Percentiles rank a stretch among this genome's conserved stretches.
phyloP scores from a whole-genome alignment of 2,888 invertebrate species.

The Meteorus cinctellus region DNA sequence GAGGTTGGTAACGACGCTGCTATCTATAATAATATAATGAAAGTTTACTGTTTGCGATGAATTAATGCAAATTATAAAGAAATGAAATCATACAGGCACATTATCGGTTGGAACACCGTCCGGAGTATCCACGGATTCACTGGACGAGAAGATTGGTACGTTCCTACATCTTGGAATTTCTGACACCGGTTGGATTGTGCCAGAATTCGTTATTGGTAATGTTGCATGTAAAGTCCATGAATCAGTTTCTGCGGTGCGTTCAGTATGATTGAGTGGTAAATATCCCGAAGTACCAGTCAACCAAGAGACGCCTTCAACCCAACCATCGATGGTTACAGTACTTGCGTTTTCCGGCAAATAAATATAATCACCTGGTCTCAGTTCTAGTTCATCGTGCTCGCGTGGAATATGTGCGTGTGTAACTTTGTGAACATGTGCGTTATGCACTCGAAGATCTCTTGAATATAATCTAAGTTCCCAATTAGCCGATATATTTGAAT shows the following conservation, averaged over 20 bases:
- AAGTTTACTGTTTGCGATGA: constrained; percentile 30
- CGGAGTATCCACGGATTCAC: constrained; percentile 61
- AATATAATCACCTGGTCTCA: constrained; percentile 90
- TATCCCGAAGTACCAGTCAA: constrained; percentile 86
- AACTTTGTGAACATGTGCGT: constrained; percentile 82
- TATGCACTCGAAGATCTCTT: constrained; percentile 84
- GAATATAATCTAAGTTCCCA: constrained; percentile 94
- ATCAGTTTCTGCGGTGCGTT: constrained; percentile 90
- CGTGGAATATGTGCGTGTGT: constrained; percentile 84
- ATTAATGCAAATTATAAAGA: constrained; percentile 10
- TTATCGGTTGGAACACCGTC: constrained; percentile 62
- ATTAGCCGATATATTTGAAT: constrained; percentile 75
- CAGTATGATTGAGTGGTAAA: constrained; percentile 87
- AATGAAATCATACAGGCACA: constrained; percentile 60
- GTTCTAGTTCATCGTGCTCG: constrained; percentile 88
- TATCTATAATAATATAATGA: constrained; percentile 53
- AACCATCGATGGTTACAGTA: constrained; percentile 85
- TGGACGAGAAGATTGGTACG: constrained; percentile 59
- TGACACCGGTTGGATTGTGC: constrained; percentile 54
- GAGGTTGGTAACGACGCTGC: constrained; percentile 60
- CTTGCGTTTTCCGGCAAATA: constrained; percentile 86
- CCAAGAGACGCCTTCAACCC: constrained; percentile 91
- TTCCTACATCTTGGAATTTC: constrained; percentile 61
- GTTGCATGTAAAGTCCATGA: constrained; percentile 92
- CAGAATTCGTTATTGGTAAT: constrained; percentile 71